Evolutionary conservation across 1,140 invertebrate genomes (phyloP).

Genomic region (Myzus persicae): DNA sequence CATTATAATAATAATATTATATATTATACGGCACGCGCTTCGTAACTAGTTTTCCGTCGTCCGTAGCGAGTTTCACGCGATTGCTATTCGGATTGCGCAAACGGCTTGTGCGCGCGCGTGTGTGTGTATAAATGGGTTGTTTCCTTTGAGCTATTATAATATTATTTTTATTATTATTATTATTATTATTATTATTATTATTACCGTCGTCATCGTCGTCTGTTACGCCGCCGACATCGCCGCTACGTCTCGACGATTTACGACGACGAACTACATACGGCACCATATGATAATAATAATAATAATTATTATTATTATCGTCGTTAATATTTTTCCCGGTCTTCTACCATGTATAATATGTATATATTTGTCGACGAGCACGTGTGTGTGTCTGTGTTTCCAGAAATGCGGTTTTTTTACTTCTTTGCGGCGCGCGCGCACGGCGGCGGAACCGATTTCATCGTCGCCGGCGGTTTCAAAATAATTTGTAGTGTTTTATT

Average conservation of each 20-base stretch:
- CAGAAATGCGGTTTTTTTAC: neutral
- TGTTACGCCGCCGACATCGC: neutral
- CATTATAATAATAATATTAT: slow-evolving; percentile 13
- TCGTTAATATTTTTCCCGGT: neutral
- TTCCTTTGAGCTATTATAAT: neutral
- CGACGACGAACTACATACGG: neutral
- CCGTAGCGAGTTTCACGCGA: neutral
- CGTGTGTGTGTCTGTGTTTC: neutral
- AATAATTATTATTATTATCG: slow-evolving; percentile 4
- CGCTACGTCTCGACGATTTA: slow-evolving; percentile 5
- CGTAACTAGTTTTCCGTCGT: neutral
- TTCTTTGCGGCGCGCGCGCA: neutral
- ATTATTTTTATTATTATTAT: neutral
- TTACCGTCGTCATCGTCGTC: neutral
- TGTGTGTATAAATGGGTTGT: neutral
- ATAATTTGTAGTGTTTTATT: neutral
- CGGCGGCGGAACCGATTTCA: slow-evolving; percentile 10
- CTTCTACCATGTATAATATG: too few relatives aligned
- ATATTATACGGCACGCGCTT: neutral
- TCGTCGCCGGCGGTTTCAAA: slow-evolving; percentile 5
- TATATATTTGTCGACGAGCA: too few relatives aligned
- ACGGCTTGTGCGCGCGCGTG: neutral
- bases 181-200: neutral
- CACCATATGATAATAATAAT: neutral
- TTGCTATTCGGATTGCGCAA: neutral